phyloP scores from a whole-genome alignment of 2,797 vertebrate genomes.

The Karalla daura region DNA sequence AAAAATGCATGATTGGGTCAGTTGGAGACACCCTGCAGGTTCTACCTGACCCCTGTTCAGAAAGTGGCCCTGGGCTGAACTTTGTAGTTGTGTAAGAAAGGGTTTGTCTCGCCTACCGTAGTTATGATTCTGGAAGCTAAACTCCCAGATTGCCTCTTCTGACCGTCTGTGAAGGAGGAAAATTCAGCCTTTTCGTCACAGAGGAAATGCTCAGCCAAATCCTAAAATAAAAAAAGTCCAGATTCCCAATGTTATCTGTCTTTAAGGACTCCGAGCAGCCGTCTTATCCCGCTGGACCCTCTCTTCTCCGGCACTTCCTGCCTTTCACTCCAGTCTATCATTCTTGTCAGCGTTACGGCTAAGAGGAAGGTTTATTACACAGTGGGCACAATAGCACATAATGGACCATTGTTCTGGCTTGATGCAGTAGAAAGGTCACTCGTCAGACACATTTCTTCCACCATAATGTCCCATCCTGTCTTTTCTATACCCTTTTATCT shows the following conservation, averaged over 20 bases:
- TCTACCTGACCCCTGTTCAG: too few relatives aligned
- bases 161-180: neutral
- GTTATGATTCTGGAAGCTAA: too few relatives aligned
- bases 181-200: neutral
- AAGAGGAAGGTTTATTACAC: constrained; percentile 63
- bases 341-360: constrained; percentile 57
- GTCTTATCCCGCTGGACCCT: constrained; percentile 61
- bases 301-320: constrained; percentile 66
- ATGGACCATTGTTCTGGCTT: constrained; percentile 77
- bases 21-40: too few relatives aligned
- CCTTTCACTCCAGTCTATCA: constrained; percentile 60
- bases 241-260: constrained; percentile 30
- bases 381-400: constrained; percentile 68
- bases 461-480: constrained; percentile 57
- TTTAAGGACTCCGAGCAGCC: constrained; percentile 30
- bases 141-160: neutral
- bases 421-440: constrained; percentile 73
- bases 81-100: too few relatives aligned
- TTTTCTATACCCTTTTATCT: constrained; percentile 49
- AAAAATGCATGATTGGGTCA: too few relatives aligned
- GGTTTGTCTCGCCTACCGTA: too few relatives aligned
- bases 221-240: constrained; percentile 10
- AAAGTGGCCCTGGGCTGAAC: too few relatives aligned
- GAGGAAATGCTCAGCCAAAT: neutral
- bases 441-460: constrained; percentile 63